Base-by-base conservation (phyloP, 2,797 vertebrate species). In the Chaetodon trifasciatus region DNA sequence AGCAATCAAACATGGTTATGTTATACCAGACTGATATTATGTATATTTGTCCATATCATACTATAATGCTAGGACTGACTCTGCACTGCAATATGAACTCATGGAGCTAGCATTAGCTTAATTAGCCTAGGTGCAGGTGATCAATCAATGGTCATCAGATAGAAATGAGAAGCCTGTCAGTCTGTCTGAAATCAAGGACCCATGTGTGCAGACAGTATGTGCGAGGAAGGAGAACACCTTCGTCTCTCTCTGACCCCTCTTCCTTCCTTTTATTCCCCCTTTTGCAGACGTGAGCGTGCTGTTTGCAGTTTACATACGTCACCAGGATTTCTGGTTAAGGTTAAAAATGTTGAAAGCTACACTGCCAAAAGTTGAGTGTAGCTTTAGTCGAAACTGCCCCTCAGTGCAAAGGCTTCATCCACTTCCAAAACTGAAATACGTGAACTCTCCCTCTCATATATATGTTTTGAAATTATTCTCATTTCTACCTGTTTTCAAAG, bases 401-500 rank as follows among this genome's bases (percentile, higher is more conserved):
- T 78, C 35, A 57, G 47, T 70, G 50, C 67, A 83, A 78, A 85
- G 21, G 53, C 74, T 79, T 70, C 44, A 66, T 76, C 80, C 76
- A 68, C 73, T 83, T 37, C 78, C 65, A 70, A 76, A 90, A 82
- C 39, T 65, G 53, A 62, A 87, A 86, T 32, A 74, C 55, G 24
- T 66, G 70, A 84, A 78, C 83, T 79, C 73, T 83, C 82, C 68
- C 47, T 86, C 65, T 79, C 76, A 89, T 86, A 79, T 71, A 90
- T 84, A 81, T 71, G 84, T 89, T 79, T 86, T 82, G 78, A 88
- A 91, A 90, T 90, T 79, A 70, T 91, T 87, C 76, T 90, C 84
- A 90, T 92, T 91, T 87, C 85, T 90, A 74, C 86, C 84, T 86
- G 81, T 64, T 87, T 91, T 89, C 91, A 96, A 96, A 96, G 94